Conservation (phyloP, 2,888 invertebrate species). For the Eristalis pertinax region DNA sequence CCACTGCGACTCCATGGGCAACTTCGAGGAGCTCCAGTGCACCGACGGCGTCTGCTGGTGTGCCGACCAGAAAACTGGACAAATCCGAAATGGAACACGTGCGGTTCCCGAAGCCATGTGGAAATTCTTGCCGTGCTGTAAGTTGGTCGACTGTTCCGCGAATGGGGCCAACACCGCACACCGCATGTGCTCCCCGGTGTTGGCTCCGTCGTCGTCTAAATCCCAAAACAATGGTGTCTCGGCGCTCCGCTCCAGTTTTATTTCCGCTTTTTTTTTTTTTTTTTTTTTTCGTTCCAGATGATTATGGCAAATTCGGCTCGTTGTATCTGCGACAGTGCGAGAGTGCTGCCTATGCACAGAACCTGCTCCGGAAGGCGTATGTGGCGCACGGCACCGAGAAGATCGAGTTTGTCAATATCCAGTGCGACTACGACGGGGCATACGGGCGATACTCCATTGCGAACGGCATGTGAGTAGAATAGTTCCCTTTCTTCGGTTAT, state of each 20-base stretch:
- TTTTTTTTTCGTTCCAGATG: constrained; percentile 63
- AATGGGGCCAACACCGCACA: neutral
- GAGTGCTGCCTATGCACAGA: constrained; percentile 84
- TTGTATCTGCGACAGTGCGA: constrained; percentile 87
- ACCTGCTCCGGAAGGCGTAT: constrained; percentile 83
- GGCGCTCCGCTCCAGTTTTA: constrained; percentile 1
- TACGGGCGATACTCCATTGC: constrained; percentile 84
- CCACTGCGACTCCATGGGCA: constrained; percentile 86
- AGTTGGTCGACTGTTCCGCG: constrained; percentile 76
- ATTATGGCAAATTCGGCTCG: constrained; percentile 81
- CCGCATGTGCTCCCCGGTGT: neutral
- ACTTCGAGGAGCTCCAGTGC: constrained; percentile 87
- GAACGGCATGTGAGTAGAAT: constrained; percentile 83
- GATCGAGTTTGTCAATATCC: constrained; percentile 82
- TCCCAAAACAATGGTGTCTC: constrained; percentile 48
- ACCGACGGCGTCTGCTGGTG: constrained; percentile 88
- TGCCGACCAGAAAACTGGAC: constrained; percentile 84
- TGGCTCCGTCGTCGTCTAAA: too few species aligned
- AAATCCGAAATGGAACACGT: constrained; percentile 82
- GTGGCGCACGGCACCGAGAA: constrained; percentile 84
- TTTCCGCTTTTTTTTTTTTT: neutral
- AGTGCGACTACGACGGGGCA: constrained; percentile 87
- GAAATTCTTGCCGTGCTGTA: constrained; percentile 86
- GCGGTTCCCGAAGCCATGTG: constrained; percentile 84
- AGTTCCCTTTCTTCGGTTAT: neutral